A percentile compares a stretch with the other conserved stretches of the same genome.
phyloP scores from a whole-genome alignment of 2,113 vertebrate genomes.

The Casuarius casuarius region DNA sequence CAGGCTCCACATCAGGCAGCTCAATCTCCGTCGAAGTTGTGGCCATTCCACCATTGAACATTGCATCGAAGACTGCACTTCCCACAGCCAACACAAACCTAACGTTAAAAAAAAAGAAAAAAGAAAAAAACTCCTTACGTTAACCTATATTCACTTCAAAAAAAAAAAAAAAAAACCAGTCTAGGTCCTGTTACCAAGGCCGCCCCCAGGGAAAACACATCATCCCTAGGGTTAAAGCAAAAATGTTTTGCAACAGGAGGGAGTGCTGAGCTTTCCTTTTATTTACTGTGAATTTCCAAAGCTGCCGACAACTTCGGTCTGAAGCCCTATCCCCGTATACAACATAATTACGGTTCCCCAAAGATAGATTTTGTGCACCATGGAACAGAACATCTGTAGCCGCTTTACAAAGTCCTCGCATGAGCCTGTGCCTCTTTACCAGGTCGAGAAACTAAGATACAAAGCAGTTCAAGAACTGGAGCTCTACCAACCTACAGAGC shows the following conservation, averaged over 20 bases:
- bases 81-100: slow-evolving; percentile 97
- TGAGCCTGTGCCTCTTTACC: rapidly evolving
- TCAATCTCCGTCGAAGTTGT: slow-evolving; percentile 97
- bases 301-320: background rate
- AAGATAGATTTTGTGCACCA: background rate
- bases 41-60: slow-evolving; percentile 98
- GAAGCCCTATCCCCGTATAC: background rate
- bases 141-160: background rate
- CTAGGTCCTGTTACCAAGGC: background rate
- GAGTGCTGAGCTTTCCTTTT: background rate
- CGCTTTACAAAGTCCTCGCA: background rate
- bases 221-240: rapidly evolving
- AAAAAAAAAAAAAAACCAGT: background rate
- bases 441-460: background rate
- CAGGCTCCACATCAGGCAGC: slow-evolving; percentile 94
- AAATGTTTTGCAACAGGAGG: slow-evolving; percentile 24
- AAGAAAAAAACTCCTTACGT: background rate
- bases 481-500: background rate
- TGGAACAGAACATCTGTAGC: rapidly evolving
- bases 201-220: slow-evolving; percentile 31
- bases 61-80: slow-evolving; percentile 94
- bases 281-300: background rate
- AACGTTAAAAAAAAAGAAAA: background rate
- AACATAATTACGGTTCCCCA: background rate
- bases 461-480: background rate